Conservation (phyloP, 2,888 invertebrate genomes). For the Phyllotreta cruciferae region DNA sequence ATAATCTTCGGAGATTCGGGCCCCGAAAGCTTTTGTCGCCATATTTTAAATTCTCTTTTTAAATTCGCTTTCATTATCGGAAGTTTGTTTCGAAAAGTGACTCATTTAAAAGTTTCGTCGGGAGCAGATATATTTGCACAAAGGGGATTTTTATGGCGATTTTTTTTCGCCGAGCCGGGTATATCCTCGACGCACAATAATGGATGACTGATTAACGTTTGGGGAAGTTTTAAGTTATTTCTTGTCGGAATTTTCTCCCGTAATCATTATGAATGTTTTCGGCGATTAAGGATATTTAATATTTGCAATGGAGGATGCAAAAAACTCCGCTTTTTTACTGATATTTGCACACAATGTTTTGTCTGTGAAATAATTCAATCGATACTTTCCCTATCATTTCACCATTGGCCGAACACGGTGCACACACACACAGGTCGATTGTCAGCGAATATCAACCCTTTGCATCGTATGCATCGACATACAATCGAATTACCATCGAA, state of each 20-base stretch:
- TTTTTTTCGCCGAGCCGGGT: slow-evolving; percentile 28
- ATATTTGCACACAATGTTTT: not conserved
- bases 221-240: slow-evolving; percentile 26
- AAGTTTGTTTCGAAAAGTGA: slow-evolving; percentile 42
- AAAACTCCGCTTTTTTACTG: too few species aligned
- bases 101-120: slow-evolving; percentile 43
- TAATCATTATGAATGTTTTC: slow-evolving; percentile 19
- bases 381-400: slow-evolving; percentile 39
- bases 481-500: slow-evolving; percentile 34
- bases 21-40: slow-evolving; percentile 41
- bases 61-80: slow-evolving; percentile 43
- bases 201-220: slow-evolving; percentile 37
- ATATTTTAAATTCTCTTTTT: slow-evolving; percentile 44
- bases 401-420: slow-evolving; percentile 30
- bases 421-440: slow-evolving; percentile 41
- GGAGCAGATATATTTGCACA: slow-evolving; percentile 43
- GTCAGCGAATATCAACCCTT: slow-evolving; percentile 41
- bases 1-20: slow-evolving; percentile 42
- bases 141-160: slow-evolving; percentile 41
- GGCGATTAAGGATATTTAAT: too few species aligned
- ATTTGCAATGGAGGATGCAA: too few species aligned
- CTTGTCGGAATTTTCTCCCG: slow-evolving; percentile 27
- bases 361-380: slow-evolving; percentile 28
- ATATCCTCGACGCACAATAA: slow-evolving; percentile 34
- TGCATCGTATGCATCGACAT: slow-evolving; percentile 42